Evolutionary conservation across 2,888 invertebrate genomes (phyloP), one percentile per base, ranked within the genome.

Genomic region (Ecliptopera silaceata): DNA sequence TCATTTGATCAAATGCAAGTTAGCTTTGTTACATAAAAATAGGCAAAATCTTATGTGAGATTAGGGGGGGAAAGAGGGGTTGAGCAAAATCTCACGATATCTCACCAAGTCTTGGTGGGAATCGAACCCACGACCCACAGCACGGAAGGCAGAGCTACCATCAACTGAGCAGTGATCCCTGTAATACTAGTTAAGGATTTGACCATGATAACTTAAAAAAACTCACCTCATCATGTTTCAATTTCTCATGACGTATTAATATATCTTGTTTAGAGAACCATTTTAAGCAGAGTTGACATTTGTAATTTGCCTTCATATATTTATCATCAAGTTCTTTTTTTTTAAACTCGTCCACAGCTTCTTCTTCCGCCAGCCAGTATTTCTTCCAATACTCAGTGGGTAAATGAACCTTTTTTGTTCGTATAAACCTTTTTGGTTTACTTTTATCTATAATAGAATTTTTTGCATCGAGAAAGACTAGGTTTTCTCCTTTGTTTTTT

Each of bases 181-280:
- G n/a, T n/a, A n/a, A n/a, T n/a, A n/a, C n/a, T n/a, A n/a, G n/a
- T n/a, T n/a, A n/a, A n/a, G n/a, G n/a, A n/a, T n/a, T n/a, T n/a
- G n/a, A n/a, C n/a, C n/a, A n/a, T n/a, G n/a, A n/a, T n/a, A n/a
- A n/a, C n/a, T n/a, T n/a, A n/a, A n/a, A 4, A 22, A 38, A 15
- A 11, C 32, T 74, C 64, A 88, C 88, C 79, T 84, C 81, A 70
- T 71, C 75, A 65, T 88, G 88, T 18, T 82, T 71, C 34, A 84
- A 68, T 46, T 81, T 77, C 4, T 65, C 68, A 63, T 88, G 87
- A 11, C 88, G 69, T 53, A 77, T 76, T 46, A 85, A 64, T 77
- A 86, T 88, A 42, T 86, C 81, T 32, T 78, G 77, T 32, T 83
- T 85, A 0, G 86, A 84, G 62, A 86, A 88, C 1, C 86, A 82